Evolutionary conservation across 2,888 invertebrate genomes (phyloP), one percentile per base, ranked within the genome.

Genomic region (Agrochola lota): DNA sequence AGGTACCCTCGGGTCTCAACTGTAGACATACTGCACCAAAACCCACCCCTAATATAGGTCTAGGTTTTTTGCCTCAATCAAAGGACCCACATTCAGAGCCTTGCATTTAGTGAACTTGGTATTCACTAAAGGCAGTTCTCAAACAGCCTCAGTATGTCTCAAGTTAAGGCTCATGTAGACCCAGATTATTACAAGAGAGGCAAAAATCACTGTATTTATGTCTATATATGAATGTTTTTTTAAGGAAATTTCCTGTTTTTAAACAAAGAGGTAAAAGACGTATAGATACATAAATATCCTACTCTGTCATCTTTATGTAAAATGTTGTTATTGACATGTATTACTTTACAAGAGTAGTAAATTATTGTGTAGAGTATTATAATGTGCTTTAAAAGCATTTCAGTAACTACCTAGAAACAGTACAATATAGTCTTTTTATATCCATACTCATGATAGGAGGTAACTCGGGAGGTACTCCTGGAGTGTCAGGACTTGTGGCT

Each of bases 201-300:
- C 30, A 30, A 30, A 43, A 64, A 43, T 64, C 8, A 20, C 59
- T 40, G 5, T 35, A 70, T 23, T 9, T 15, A 70, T 9, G 60
- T 20, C 70, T 70, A 62, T 60, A 30, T 30, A 30, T 30, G 30
- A 23, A n/a, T 9, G 17, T 17, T 30, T 46, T 59, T 26, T 43
- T 46, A 71, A 63, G 71, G 23, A 46, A 30, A 17, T n/a, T 23
- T 71, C 71, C 46, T 64, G 63, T 23, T 64, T 23, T 46, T 64
- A 15, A 30, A 68, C 30, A 15, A 2, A 49, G 26, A 26, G 20
- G 7, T 49, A 67, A 15, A 2, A 67, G 12, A 26, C 20, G 7
- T 49, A 67, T 43, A 8, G 1, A 20, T 43, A 23, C 60, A 26
- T n/a, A 69, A 57, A 26, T 59, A 26, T 20, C 2, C 11, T 35